phyloP scores from a whole-genome alignment of 2,797 vertebrate species.

The Loris lydekkerianus region DNA sequence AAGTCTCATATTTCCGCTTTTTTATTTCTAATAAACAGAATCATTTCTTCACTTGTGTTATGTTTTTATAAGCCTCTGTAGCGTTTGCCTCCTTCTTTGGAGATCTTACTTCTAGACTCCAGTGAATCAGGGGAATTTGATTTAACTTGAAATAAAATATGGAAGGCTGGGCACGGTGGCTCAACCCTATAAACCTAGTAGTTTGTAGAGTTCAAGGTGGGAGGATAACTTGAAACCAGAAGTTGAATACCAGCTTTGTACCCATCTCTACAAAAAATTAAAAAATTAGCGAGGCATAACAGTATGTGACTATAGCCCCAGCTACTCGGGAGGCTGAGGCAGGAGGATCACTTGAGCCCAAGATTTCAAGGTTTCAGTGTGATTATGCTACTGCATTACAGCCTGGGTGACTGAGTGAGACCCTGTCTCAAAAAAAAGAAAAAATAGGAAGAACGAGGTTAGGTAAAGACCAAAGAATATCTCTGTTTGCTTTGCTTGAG shows the following conservation, averaged over 20 bases:
- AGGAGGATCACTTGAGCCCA: not conserved
- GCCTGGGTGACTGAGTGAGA: not conserved
- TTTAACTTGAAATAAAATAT: not conserved
- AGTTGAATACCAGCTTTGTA: not conserved
- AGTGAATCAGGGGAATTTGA: not conserved
- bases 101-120: not conserved
- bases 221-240: not conserved
- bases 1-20: not conserved
- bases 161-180: not conserved
- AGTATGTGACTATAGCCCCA: not conserved
- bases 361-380: not conserved
- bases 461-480: not conserved
- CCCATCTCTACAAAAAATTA: not conserved
- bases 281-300: not conserved
- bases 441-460: not conserved
- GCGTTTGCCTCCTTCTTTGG: slow-evolving; percentile 1
- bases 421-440: not conserved
- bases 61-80: not conserved
- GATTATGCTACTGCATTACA: not conserved
- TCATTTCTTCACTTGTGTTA: not conserved
- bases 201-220: not conserved
- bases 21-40: not conserved
- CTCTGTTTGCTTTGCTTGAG: not conserved
- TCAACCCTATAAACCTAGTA: not conserved
- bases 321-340: not conserved